Percentiles rank a stretch among this genome's conserved stretches.
Conservation (phyloP, 2,113 vertebrate species). For the Austrofundulus limnaeus region DNA sequence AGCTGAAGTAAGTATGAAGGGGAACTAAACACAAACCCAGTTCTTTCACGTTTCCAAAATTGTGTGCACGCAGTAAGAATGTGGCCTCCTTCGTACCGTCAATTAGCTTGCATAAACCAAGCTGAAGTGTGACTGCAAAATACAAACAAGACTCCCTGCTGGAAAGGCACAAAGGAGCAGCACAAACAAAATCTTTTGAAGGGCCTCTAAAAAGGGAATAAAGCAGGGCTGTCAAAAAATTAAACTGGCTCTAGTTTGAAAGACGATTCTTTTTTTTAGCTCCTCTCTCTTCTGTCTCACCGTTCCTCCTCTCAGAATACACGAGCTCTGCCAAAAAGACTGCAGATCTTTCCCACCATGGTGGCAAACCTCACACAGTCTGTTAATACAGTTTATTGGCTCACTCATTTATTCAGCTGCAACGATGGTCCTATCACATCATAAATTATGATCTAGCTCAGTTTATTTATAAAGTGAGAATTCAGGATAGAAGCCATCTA, state of each 20-base stretch:
- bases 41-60: conserved; percentile 38
- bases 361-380: conserved; percentile 44
- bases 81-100: conserved; percentile 63
- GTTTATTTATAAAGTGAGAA: neutral
- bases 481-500: neutral
- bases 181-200: conserved; percentile 67
- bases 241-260: conserved; percentile 66
- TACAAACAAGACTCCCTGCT: conserved; percentile 61
- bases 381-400: conserved; percentile 34
- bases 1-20: conserved; percentile 41
- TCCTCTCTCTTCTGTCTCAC: conserved; percentile 44
- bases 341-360: conserved; percentile 50
- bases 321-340: conserved; percentile 54
- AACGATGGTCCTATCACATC: neutral
- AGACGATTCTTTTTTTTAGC: conserved; percentile 63
- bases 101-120: conserved; percentile 69
- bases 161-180: conserved; percentile 63
- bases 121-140: conserved; percentile 59
- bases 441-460: neutral
- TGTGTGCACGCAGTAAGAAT: conserved; percentile 50
- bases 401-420: neutral
- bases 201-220: conserved; percentile 71
- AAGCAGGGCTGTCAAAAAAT: conserved; percentile 71
- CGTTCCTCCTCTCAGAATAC: conserved; percentile 48
- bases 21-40: conserved; percentile 59